Evolutionary conservation across 2,797 vertebrate genomes (phyloP).

Genomic region (Rallus crepitans): DNA sequence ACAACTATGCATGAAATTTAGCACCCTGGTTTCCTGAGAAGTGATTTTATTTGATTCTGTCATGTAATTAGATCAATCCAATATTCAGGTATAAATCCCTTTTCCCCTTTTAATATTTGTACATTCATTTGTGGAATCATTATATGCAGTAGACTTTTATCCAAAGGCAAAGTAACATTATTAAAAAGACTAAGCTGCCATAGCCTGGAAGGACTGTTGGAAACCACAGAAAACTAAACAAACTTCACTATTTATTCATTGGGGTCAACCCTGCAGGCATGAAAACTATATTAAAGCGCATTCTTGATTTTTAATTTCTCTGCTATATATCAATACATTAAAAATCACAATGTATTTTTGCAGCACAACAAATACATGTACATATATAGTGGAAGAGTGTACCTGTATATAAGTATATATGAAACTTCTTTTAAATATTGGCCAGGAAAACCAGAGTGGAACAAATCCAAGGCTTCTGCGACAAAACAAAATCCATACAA

Average conservation of each 20-base stretch:
- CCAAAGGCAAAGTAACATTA: slow-evolving; percentile 50
- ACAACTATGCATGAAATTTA: not conserved
- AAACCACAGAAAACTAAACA: slow-evolving; percentile 42
- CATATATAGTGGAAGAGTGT: accelerated
- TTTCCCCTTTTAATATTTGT: slow-evolving; percentile 50
- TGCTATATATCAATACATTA: not conserved
- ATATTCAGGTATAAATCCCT: slow-evolving; percentile 41
- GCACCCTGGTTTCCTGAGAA: not conserved
- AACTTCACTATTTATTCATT: slow-evolving; percentile 1
- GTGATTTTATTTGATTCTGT: not conserved
- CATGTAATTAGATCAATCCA: slow-evolving; percentile 9
- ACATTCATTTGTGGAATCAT: slow-evolving; percentile 1
- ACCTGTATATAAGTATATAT: not conserved
- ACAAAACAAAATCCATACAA: not conserved
- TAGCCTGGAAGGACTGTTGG: slow-evolving; percentile 12
- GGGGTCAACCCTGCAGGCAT: not conserved
- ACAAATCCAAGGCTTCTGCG: not conserved
- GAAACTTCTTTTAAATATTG: not conserved
- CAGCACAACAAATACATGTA: not conserved
- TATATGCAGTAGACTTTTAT: slow-evolving; percentile 2
- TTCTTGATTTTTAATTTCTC: slow-evolving; percentile 6
- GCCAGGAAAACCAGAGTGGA: not conserved
- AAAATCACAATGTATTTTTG: not conserved
- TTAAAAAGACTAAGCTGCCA: slow-evolving; percentile 50
- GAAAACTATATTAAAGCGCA: not conserved